Conservation (phyloP, 2,113 vertebrate species). For the human region GRCh38 chr11:105850501-105851000, state of each 20-base stretch:
- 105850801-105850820: not conserved
- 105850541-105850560: not conserved
- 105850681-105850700: not conserved
- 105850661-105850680: not conserved
- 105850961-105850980: not conserved
- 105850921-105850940: not conserved
- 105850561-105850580: not conserved
- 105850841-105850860: not conserved
- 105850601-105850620: not conserved
- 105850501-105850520: constrained; percentile 43
- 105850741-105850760: not conserved
- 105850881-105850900: constrained; percentile 43
- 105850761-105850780: not conserved
- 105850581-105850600: not conserved
- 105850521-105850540: constrained; percentile 19
- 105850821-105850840: not conserved
- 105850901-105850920: constrained; percentile 9
- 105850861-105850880: not conserved
- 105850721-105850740: not conserved
- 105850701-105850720: accelerated
- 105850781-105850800: not conserved
- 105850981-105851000: not conserved
- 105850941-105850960: constrained; percentile 38
- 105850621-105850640: not conserved
- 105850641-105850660: not conserved